Evolutionary conservation across 1,140 invertebrate species (phyloP), one percentile per base, ranked within the genome.

Genomic region (Rhopalosiphum maidis): DNA sequence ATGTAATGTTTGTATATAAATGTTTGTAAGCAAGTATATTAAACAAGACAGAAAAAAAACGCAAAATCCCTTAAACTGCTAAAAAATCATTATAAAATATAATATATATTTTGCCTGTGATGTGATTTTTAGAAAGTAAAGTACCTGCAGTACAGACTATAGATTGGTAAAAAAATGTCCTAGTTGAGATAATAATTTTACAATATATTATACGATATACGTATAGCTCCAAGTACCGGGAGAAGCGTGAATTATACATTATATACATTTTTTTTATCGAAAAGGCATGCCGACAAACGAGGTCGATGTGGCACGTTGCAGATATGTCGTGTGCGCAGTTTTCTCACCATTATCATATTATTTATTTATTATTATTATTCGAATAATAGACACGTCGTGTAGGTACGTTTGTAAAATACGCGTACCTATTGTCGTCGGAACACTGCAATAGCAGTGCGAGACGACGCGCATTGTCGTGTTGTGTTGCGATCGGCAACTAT

Each of bases 301-400:
- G 51, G 51, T 89, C 88, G 88, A 55, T n/a, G 51, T 51, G 88
- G 86, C 46, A 88, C 46, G 30, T 43, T 4, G 85, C 41, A 88
- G 25, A 88, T 48, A 48, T 48, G n/a, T 87, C 25, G 41, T 43
- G 83, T 85, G 11, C 30, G 86, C 46, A 46, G 46, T 35, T 88
- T 88, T 51, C 25, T 88, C 18, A n/a, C 60, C 30, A 77, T 77
- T 77, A 77, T 77, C n/a, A 77, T 77, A 77, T 77, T 77, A 77
- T 77, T 77, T 77, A 77, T 77, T 77, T 77, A 77, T 23, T 54
- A 51, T 51, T 54, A 54, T 54, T 54, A 54, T 88, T 43, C n/a
- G 60, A 51, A 88, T 88, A 88, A 88, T 88, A 88, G 86, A 88
- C 86, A 88, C 86, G 86, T 87, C 86, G 86, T n/a, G 86, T 43